phyloP scores from a whole-genome alignment of 2,888 invertebrate species.

The Selenia dentaria region DNA sequence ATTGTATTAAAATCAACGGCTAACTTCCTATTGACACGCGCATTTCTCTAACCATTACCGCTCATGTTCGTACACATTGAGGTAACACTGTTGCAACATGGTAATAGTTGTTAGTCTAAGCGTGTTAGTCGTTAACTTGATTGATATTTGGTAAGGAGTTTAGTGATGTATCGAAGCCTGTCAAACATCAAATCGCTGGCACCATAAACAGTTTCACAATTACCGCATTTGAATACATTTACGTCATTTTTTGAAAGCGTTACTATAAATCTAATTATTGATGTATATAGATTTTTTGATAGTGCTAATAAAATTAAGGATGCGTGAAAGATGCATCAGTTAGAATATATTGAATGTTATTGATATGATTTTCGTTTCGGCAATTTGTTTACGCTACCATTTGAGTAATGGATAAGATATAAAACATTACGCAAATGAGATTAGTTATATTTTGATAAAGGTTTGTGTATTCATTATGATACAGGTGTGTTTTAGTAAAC shows the following conservation, averaged over 20 bases:
- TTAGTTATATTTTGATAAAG: no score
- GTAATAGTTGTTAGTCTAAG: constrained; percentile 39
- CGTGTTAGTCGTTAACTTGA: constrained; percentile 42
- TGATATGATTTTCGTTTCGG: constrained; percentile 38
- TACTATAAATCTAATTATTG: constrained; percentile 69
- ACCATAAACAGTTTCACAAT: constrained; percentile 74
- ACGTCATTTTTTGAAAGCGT: constrained; percentile 67
- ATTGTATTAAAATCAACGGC: constrained; percentile 73
- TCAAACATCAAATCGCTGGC: constrained; percentile 66
- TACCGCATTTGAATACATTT: constrained; percentile 77
- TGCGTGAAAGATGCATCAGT: constrained; percentile 45
- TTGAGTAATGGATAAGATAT: constrained; percentile 36
- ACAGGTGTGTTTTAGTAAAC: no score
- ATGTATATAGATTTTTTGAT: constrained; percentile 59
- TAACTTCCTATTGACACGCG: constrained; percentile 63
- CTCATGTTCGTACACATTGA: constrained; percentile 37
- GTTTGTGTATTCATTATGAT: no score
- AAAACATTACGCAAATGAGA: no score
- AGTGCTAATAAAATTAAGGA: constrained; percentile 57
- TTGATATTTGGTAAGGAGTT: constrained; percentile 43
- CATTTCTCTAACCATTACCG: constrained; percentile 60
- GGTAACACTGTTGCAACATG: constrained; percentile 32
- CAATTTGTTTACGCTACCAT: constrained; percentile 38
- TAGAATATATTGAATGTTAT: constrained; percentile 50
- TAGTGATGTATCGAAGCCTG: constrained; percentile 70